Evolutionary conservation across 2,113 vertebrate species (phyloP).

Genomic region (Colistium nudipinnis): DNA sequence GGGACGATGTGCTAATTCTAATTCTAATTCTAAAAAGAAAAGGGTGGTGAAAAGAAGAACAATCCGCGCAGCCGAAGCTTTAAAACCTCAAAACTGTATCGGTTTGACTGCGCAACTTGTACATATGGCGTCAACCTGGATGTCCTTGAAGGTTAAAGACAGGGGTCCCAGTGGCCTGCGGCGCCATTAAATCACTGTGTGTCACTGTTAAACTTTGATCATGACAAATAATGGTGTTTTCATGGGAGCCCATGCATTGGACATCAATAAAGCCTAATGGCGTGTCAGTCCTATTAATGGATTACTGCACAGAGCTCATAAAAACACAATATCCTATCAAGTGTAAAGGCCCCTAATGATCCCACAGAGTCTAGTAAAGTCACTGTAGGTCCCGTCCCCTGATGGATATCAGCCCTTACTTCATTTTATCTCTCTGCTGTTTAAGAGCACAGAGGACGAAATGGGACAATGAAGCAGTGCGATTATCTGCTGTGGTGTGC

Average conservation of each 20-base stretch:
- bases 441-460: conserved; percentile 48
- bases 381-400: conserved; percentile 63
- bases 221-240: conserved; percentile 76
- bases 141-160: conserved; percentile 68
- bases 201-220: conserved; percentile 74
- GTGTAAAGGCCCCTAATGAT: conserved; percentile 71
- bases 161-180: conserved; percentile 41
- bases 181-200: conserved; percentile 63
- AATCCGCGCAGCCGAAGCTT: conserved; percentile 23
- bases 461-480: conserved; percentile 32
- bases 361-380: conserved; percentile 72
- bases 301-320: conserved; percentile 76
- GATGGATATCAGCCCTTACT: conserved; percentile 64
- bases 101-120: conserved; percentile 18
- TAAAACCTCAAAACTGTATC: background rate
- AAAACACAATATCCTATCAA: conserved; percentile 78
- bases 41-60: conserved; percentile 7
- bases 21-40: too few species aligned
- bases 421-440: conserved; percentile 64
- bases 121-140: conserved; percentile 40
- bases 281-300: conserved; percentile 74
- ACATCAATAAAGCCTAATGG: conserved; percentile 79
- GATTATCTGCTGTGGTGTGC: conserved; percentile 38
- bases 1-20: too few species aligned
- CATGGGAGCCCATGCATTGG: conserved; percentile 65